These are phyloP conservation scores for Zaprionus africanus DNA, from an alignment of 1,140 invertebrate species.

Conservation along the genomic window DNA sequence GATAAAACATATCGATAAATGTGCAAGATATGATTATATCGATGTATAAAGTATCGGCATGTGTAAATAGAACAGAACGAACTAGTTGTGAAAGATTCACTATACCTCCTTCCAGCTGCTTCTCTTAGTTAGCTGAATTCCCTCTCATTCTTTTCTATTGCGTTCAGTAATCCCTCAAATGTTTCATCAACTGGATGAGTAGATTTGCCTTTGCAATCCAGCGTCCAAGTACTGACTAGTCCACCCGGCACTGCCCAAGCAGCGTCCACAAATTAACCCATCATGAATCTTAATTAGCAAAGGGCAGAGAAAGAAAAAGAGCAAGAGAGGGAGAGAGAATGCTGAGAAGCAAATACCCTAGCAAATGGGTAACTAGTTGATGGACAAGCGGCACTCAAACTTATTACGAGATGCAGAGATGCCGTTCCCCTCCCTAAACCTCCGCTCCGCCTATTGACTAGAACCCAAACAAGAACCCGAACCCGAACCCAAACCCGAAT, in stretches of 20 bases:
- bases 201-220: neutral
- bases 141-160: neutral
- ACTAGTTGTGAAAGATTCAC: no score
- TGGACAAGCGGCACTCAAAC: conserved; percentile 46
- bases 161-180: neutral
- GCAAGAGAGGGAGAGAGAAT: neutral
- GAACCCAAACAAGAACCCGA: neutral
- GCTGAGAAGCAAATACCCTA: neutral
- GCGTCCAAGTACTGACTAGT: conserved; percentile 6
- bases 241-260: conserved; percentile 24
- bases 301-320: neutral
- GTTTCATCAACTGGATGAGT: neutral
- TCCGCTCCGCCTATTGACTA: neutral
- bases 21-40: neutral
- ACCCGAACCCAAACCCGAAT: conserved; percentile 3
- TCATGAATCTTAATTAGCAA: conserved; percentile 58
- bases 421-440: neutral
- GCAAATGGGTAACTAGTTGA: conserved; percentile 42
- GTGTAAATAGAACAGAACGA: no score
- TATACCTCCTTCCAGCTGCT: neutral
- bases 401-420: conserved; percentile 31
- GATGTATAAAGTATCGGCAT: neutral
- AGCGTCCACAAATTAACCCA: conserved; percentile 40
- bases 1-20: conserved; percentile 31
- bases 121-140: neutral